A percentile compares a stretch with the other conserved stretches of the same genome.
Evolutionary conservation across 1,140 invertebrate species (phyloP).

Genomic region (Drosophila ambigua): DNA sequence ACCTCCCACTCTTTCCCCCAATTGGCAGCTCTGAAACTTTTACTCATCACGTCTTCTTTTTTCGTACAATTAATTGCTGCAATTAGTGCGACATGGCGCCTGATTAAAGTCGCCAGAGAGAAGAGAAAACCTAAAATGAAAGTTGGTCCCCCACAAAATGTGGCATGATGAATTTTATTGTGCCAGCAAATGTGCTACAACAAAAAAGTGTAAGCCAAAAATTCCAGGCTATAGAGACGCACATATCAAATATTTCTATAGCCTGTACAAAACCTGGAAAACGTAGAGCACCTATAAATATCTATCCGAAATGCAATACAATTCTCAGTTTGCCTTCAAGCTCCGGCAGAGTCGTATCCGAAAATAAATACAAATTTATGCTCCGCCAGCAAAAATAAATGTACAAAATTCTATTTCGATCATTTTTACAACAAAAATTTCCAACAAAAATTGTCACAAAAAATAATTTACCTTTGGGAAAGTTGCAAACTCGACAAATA

Average conservation of each 20-base stretch:
- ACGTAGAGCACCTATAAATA: too few species aligned
- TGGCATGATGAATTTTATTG: conserved; percentile 5
- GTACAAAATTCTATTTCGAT: conserved; percentile 2
- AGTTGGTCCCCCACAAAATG: conserved; percentile 9
- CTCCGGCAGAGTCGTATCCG: too few species aligned
- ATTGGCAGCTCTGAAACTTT: conserved; percentile 37
- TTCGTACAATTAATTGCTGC: conserved; percentile 62
- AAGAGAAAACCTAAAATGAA: conserved; percentile 21
- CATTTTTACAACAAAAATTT: too few species aligned
- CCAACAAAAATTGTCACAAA: too few species aligned
- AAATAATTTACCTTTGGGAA: too few species aligned
- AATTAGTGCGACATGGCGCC: conserved; percentile 67
- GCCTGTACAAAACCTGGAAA: too few species aligned
- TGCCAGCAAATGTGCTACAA: not conserved
- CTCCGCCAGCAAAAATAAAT: not conserved
- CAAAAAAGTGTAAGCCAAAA: not conserved
- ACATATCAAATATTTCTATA: too few species aligned
- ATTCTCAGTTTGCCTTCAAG: too few species aligned
- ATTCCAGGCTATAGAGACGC: not conserved
- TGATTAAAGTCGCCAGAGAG: conserved; percentile 46
- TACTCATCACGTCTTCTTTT: conserved; percentile 34
- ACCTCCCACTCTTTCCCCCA: conserved; percentile 28
- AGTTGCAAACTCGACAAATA: too few species aligned
- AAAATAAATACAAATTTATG: too few species aligned
- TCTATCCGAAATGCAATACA: too few species aligned